These are phyloP conservation scores for Vireo griseus DNA, from an alignment of 2,797 vertebrate genomes.

Conservation along the genomic window DNA sequence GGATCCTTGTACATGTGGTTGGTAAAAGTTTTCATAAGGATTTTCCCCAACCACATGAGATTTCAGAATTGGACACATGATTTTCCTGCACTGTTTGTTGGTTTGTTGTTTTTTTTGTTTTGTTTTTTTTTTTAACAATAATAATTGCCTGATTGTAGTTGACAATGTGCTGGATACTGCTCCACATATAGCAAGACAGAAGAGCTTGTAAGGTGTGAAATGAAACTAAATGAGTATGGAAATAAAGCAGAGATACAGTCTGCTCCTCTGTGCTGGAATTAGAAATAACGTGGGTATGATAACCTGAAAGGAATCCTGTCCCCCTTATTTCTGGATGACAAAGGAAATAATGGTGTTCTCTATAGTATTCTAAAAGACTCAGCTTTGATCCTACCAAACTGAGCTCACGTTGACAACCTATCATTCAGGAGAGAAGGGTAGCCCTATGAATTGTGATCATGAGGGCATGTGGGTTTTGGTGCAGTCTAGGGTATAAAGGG, in stretches of 20 bases:
- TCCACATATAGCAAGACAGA: neutral
- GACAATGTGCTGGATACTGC: neutral
- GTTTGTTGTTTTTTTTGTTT: neutral
- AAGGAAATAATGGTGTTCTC: neutral
- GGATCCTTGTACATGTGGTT: neutral
- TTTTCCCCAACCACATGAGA: neutral
- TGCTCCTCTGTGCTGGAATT: neutral
- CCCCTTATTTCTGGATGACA: neutral
- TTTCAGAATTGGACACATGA: neutral
- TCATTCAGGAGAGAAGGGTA: neutral
- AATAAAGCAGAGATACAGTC: neutral
- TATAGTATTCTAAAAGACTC: neutral
- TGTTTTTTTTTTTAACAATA: neutral
- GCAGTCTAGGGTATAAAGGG: neutral
- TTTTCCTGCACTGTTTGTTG: neutral
- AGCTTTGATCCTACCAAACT: neutral
- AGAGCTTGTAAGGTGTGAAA: neutral
- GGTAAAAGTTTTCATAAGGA: neutral
- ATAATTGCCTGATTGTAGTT: neutral
- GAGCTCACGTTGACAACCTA: neutral
- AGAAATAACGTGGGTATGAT: neutral
- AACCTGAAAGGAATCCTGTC: neutral
- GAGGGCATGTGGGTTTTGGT: fast-evolving
- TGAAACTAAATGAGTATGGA: neutral
- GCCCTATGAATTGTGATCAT: neutral